Percentiles rank a stretch among this genome's conserved stretches.
Conservation (phyloP, 1,140 invertebrate species). For the Homalodisca vitripennis region DNA sequence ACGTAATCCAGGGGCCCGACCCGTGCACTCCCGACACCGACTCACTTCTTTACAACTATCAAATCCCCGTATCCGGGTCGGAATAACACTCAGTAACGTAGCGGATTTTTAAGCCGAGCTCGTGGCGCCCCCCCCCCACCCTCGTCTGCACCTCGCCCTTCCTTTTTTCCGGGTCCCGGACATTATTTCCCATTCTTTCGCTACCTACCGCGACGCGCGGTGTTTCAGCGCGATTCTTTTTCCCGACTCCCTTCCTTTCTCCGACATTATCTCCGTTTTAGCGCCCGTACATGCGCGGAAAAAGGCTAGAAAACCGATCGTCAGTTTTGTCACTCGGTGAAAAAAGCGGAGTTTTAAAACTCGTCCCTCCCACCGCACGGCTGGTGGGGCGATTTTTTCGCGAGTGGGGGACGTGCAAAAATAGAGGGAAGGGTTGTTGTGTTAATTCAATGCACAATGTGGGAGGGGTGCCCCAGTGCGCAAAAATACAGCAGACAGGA, state of each 20-base stretch:
- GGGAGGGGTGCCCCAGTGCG: constrained; percentile 15
- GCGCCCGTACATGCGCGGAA: constrained; percentile 20
- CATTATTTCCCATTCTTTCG: constrained; percentile 31
- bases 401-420: constrained; percentile 29
- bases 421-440: constrained; percentile 28
- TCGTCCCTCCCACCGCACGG: not conserved
- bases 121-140: constrained; percentile 2
- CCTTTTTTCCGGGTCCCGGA: constrained; percentile 23
- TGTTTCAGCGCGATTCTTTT: constrained; percentile 27
- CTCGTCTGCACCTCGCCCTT: constrained; percentile 18
- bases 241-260: constrained; percentile 15
- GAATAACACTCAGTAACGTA: constrained; percentile 27
- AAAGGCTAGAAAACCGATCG: not conserved
- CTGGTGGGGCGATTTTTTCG: constrained; percentile 28
- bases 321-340: constrained; percentile 6
- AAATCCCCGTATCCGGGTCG: constrained; percentile 28
- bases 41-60: constrained; percentile 8
- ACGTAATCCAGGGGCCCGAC: constrained; percentile 24
- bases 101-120: constrained; percentile 19
- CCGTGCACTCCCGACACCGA: constrained; percentile 9
- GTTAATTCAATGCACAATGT: constrained; percentile 29
- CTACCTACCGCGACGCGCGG: constrained; percentile 21
- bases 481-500: constrained; percentile 21
- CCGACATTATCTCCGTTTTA: constrained; percentile 3
- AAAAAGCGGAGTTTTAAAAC: constrained; percentile 13